These are phyloP conservation scores for Tenthredo notha DNA, from an alignment of 2,888 invertebrate genomes.

Conservation along the genomic window DNA sequence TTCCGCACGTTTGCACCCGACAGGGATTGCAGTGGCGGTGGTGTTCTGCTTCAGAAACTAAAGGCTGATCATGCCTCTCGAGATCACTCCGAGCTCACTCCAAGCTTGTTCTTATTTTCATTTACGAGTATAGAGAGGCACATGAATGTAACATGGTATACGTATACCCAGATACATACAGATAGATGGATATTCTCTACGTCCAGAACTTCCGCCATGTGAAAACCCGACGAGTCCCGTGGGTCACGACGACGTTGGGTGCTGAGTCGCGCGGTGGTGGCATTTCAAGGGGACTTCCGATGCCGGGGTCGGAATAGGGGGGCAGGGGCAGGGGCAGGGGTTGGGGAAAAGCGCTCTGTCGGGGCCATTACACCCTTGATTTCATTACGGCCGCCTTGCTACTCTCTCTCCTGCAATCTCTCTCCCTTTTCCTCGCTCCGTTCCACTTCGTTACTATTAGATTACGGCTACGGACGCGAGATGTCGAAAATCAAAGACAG, in stretches of 20 bases:
- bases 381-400: constrained; percentile 74
- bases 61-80: constrained; percentile 33
- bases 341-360: constrained; percentile 71
- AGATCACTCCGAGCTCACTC: constrained; percentile 19
- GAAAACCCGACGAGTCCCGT: constrained; percentile 32
- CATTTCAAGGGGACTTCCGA: constrained; percentile 31
- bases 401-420: constrained; percentile 70
- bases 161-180: background rate
- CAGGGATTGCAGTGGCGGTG: constrained; percentile 29
- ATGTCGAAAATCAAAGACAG: constrained; percentile 61
- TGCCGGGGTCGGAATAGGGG: constrained; percentile 58
- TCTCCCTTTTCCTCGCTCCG: constrained; percentile 61
- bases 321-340: constrained; percentile 63
- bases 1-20: constrained; percentile 50
- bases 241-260: constrained; percentile 35
- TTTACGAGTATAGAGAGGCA: background rate
- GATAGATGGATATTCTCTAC: background rate
- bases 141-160: background rate
- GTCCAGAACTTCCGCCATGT: constrained; percentile 33
- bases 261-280: constrained; percentile 26
- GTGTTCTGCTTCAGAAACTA: constrained; percentile 27
- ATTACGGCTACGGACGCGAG: constrained; percentile 62
- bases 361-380: constrained; percentile 76
- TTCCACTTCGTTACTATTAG: constrained; percentile 64
- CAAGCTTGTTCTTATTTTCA: constrained; percentile 14